Base-by-base conservation (phyloP, 1,140 invertebrate genomes). In the Camponotus vicinus region DNA sequence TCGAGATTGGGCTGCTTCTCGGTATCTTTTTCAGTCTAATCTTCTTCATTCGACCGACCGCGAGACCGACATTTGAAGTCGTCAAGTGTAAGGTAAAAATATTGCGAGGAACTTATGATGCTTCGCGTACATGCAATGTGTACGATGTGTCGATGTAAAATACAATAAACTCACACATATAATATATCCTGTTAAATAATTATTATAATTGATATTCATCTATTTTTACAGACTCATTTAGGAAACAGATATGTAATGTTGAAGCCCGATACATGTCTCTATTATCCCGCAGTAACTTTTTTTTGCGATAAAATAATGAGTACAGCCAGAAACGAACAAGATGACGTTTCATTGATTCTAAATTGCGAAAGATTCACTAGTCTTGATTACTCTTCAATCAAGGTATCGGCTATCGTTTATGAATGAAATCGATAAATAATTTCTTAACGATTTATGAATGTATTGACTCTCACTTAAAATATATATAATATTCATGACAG, bases 1-100 rank as follows among this genome's bases (percentile, higher is more conserved):
- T 97, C 0, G 97, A 98, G 94, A 96, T 96, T 88, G 97, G 97
- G 21, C 96, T 98, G 66, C 91, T 97, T 9, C 93, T 96, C 76
- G 97, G 97, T 6, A 96, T 97, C 5, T 84, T 94, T 1, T 89
- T 96, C 18, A 97, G 96, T 70, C 89, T 97, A 9, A 80, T 96
- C 1, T 96, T 97, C 88, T 92, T 98, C 0, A 93, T 98, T 1
- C 97, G 97, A 88, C 86, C 94, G 5, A 95, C 95, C 77, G 94
- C 95, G 0, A 93, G 95, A 79, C 95, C 96, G 32, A 92, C 90
- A 9, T 89, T 96, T 42, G 69, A 91, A 69, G 87, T 95, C 37
- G 91, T 92, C 80, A 82, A 92, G 15, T 90, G 87, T 77, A 95
- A 95, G 92, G 95, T 96, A 92, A 92, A 86, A 87, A 21, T 21